Evolutionary conservation across 2,888 invertebrate genomes (phyloP), one percentile per base, ranked within the genome.

Genomic region (Heliconius ethilla): DNA sequence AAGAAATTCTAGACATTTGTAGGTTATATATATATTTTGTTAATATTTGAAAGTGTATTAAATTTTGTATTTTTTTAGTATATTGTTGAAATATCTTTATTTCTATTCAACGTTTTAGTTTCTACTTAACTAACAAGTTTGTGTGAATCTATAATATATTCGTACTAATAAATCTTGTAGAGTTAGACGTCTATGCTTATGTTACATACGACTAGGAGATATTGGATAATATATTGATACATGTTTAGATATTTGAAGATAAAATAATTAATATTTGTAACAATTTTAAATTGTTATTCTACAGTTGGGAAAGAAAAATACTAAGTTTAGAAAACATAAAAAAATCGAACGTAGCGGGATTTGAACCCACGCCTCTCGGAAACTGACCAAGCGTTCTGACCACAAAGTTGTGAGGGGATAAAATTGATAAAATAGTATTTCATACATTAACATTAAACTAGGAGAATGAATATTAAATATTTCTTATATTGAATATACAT

Each of bases 1-100:
- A 81, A 80, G 80, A 81, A 79, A 78, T 82, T 69, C 67, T 74
- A 79, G 77, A 76, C 69, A 77, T 73, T 33, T 22, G 69, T 45
- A 33, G 33, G 33, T n/a, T n/a, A n/a, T 40, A 29, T 29, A 25
- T 55, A 10, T 70, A 22, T 29, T 25, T 70, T 69, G 29, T 27
- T 70, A 10, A 51, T 51, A 70, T 2, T 70, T 29, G 29, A 70
- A 33, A n/a, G 1, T 6, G 18, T 15, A 11, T 27, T 22, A 18
- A 67, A n/a, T 67, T 67, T 25, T 9, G 5, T 3, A 25, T 62
- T 25, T 27, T 27, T 63, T 45, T 5, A 45, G 15, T 13, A 45
- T 45, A 59, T 59, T 59, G 3, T 59, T 10, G 6, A 10, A 59
- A n/a, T 59, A 59, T n/a, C 7, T 59, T 59, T 59, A 59, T 10